Evolutionary conservation across 2,888 invertebrate genomes (phyloP).

Genomic region (Drosophila quasianomalipes): DNA sequence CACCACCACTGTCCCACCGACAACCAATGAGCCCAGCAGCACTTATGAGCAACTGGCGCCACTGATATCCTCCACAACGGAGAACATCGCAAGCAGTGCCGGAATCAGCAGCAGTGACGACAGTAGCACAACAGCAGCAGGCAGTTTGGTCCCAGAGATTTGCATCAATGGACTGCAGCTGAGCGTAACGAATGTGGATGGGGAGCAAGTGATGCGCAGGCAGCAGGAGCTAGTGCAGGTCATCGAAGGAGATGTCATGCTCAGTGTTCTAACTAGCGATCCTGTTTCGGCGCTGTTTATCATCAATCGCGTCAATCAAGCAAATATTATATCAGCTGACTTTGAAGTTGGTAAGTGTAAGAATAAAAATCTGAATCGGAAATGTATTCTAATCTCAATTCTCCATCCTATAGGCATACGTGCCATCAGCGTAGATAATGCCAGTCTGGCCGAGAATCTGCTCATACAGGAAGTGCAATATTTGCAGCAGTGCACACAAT

Average conservation of each 20-base stretch:
- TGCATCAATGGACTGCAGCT: conserved; percentile 83
- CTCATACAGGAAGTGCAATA: conserved; percentile 84
- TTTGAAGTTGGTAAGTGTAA: conserved; percentile 82
- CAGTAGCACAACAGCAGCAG: conserved; percentile 56
- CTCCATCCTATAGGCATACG: conserved; percentile 74
- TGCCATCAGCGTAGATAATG: conserved; percentile 79
- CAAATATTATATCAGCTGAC: conserved; percentile 82
- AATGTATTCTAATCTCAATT: background rate
- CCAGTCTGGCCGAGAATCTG: conserved; percentile 79
- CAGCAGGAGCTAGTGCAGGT: conserved; percentile 80
- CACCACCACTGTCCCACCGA: conserved; percentile 31
- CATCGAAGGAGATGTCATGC: conserved; percentile 84
- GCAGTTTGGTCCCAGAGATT: conserved; percentile 74
- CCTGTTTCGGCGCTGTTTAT: conserved; percentile 83
- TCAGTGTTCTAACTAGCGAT: conserved; percentile 84
- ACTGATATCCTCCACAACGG: conserved; percentile 70
- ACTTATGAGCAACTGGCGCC: conserved; percentile 49
- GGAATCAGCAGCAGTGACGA: conserved; percentile 36
- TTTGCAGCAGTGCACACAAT: conserved; percentile 83
- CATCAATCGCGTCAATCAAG: conserved; percentile 84
- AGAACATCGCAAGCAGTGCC: conserved; percentile 31
- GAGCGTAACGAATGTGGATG: conserved; percentile 49
- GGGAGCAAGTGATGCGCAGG: conserved; percentile 54
- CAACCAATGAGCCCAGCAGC: conserved; percentile 33
- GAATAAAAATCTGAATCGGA: background rate